These are phyloP conservation scores for Bombus turneri DNA, from an alignment of 1,140 invertebrate genomes.

Conservation along the genomic window DNA sequence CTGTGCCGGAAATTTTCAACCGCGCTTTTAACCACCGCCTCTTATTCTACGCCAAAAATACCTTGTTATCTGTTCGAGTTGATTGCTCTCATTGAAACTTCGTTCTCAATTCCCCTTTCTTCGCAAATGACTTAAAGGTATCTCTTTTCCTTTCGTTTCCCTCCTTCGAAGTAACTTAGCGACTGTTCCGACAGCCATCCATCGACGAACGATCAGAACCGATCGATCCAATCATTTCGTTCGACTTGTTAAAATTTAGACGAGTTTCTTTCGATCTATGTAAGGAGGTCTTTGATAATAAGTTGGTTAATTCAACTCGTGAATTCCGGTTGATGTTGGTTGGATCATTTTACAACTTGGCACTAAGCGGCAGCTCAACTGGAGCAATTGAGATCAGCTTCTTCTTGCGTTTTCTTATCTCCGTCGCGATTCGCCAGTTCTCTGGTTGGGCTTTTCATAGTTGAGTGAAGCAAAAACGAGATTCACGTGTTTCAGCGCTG, in stretches of 20 bases:
- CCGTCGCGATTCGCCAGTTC: too few relatives aligned
- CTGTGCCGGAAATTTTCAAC: neutral
- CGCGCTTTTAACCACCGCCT: neutral
- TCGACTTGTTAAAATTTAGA: too few relatives aligned
- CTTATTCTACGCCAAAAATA: neutral
- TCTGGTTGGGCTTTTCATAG: too few relatives aligned
- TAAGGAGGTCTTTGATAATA: too few relatives aligned
- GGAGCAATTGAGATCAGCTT: constrained; percentile 17
- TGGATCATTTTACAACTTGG: neutral
- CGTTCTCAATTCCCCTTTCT: neutral
- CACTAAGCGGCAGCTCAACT: neutral
- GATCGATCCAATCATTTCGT: too few relatives aligned
- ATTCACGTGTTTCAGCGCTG: neutral
- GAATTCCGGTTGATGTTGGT: neutral
- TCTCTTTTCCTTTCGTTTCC: neutral
- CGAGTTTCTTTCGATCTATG: neutral
- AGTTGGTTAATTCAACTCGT: constrained; percentile 4
- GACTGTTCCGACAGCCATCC: neutral
- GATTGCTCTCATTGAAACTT: constrained; percentile 27
- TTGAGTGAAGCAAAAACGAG: neutral
- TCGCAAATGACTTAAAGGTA: neutral
- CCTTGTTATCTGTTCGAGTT: neutral
- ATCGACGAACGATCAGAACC: neutral
- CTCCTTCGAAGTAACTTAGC: neutral
- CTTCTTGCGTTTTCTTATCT: constrained; percentile 6